Evolutionary conservation across 92 coral and sea anemone genomes (phyloP).

Genomic region (Muricea muricata): DNA sequence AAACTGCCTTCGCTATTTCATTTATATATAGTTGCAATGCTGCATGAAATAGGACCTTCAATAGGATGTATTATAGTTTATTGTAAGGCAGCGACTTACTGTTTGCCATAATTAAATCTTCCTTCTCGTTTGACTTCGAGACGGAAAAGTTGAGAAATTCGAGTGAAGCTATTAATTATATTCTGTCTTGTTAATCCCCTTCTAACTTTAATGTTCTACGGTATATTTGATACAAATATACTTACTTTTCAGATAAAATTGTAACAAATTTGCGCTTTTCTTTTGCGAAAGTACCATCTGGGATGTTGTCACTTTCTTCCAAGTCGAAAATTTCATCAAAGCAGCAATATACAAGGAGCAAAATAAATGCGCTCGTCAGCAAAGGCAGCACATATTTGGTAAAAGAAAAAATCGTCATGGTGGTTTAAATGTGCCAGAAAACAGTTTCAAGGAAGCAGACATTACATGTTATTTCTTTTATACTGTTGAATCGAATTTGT

Average conservation of each 20-base stretch:
- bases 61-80: too few relatives aligned
- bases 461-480: not conserved
- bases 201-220: too few relatives aligned
- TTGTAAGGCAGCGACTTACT: too few relatives aligned
- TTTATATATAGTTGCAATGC: too few relatives aligned
- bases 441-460: not conserved
- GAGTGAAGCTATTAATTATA: too few relatives aligned
- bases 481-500: not conserved
- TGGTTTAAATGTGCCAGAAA: not conserved
- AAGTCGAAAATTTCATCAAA: not conserved
- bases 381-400: not conserved
- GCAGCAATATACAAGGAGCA: not conserved
- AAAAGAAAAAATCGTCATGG: not conserved
- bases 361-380: not conserved
- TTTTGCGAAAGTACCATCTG: not conserved
- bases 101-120: too few relatives aligned
- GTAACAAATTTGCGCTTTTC: not conserved
- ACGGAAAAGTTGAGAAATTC: too few relatives aligned
- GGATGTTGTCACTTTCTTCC: not conserved
- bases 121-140: too few relatives aligned
- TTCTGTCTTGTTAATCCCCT: too few relatives aligned
- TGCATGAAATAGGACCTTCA: too few relatives aligned
- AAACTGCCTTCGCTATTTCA: too few relatives aligned
- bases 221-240: not conserved
- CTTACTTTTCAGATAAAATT: not conserved